Base-by-base conservation (phyloP, 2,113 vertebrate genomes). In the Psittacula cyanocephala region DNA sequence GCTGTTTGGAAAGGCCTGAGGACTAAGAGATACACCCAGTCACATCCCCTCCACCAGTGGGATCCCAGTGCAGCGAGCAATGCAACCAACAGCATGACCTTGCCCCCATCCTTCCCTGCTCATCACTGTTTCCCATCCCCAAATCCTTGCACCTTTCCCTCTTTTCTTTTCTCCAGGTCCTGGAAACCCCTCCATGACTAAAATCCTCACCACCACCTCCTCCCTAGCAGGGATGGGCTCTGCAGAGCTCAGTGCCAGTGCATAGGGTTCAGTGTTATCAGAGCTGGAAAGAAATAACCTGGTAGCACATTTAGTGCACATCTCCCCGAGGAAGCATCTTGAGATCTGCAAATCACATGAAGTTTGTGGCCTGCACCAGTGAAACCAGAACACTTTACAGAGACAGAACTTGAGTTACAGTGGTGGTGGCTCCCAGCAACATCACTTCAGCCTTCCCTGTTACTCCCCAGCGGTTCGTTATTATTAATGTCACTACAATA, bases 401-500 rank as follows among this genome's bases (percentile, higher is more conserved):
- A 94, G 81, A 57, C 39, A 75, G 78, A 93, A 82, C 65, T 91
- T 44, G 35, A 94, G 91, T 91, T 88, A 78, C 78, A 90, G 35
- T 23, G 70, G 62, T 85, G 92, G 59, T 0, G 2, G 59, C 49
- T 79, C 72, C 22, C 2, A 2, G 80, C 2, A 0, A 57, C 11
- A 3, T 49, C 35, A 55, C 92, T 37, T 86, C 7, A 28, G 70
- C 74, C 93, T 76, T 80, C 93, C 87, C 87, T 55, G 28, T 89
- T 82, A 79, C 55, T 88, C 83, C 81, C 79, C 76, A 55, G 39
- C 79, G 28, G 86, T 88, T 95, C 91, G 76, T 90, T 71, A 70
- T 95, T 88, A 78, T 90, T 86, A 95, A 90, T 50, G 85, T 97
- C 95, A 79, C 64, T 94, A 93, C 85, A 97, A 97, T 97, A 96